A percentile compares a stretch with the other conserved stretches of the same genome.
These are phyloP conservation scores for Pachyseris speciosa DNA, from an alignment of 64 coral and sea anemone species.

Conservation along the genomic window DNA sequence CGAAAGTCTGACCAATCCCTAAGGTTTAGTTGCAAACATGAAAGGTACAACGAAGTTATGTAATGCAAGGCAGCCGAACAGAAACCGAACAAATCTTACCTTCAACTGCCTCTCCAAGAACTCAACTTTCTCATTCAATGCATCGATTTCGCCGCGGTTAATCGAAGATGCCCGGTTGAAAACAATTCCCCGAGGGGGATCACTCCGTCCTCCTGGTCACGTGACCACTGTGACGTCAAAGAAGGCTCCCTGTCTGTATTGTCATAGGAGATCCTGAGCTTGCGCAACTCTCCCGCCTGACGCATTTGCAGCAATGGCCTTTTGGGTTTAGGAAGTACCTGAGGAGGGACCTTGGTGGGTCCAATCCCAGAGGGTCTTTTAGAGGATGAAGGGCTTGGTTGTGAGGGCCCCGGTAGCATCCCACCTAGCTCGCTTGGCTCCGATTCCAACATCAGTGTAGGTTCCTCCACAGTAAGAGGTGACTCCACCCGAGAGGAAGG, in stretches of 20 bases:
- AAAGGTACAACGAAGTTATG: no score
- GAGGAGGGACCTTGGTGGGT: conserved; percentile 54
- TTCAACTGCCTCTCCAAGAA: conserved; percentile 93
- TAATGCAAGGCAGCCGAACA: no score
- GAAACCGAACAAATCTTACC: conserved; percentile 31
- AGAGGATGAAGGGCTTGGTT: background rate
- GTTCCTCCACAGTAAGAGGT: background rate
- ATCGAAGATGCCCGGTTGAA: conserved; percentile 73
- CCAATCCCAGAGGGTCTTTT: background rate
- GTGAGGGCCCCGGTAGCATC: background rate
- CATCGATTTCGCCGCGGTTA: conserved; percentile 91
- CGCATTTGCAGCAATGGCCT: conserved; percentile 24
- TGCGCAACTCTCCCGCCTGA: conserved; percentile 17
- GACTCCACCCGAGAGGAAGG: conserved; percentile 11
- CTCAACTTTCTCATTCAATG: conserved; percentile 85
- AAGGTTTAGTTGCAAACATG: no score
- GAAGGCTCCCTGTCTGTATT: background rate
- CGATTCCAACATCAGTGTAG: conserved; percentile 10
- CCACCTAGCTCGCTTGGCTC: conserved; percentile 7
- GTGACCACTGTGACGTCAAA: conserved; percentile 10
- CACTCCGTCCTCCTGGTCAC: conserved; percentile 39
- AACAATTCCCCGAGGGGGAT: conserved; percentile 87
- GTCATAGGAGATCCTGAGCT: background rate
- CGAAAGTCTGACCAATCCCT: no score
- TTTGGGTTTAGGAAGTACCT: conserved; percentile 79